Conservation (phyloP, 2,888 invertebrate genomes). For the Pheosia gnoma region DNA sequence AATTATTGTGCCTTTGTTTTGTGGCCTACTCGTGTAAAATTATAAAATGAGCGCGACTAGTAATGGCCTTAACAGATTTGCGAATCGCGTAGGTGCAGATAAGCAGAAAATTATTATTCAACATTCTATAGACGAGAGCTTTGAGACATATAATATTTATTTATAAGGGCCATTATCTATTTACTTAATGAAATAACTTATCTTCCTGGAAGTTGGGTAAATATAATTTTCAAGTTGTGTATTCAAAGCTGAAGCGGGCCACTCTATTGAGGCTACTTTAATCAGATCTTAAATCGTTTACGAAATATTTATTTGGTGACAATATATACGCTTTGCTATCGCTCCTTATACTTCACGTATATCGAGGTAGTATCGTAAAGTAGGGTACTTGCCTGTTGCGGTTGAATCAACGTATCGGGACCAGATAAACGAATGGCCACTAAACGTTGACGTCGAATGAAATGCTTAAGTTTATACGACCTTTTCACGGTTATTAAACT, state of each 20-base stretch:
- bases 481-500: slow-evolving; percentile 60
- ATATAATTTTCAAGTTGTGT: not conserved
- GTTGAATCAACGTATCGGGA: slow-evolving; percentile 34
- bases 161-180: not conserved
- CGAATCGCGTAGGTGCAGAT: not conserved
- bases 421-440: slow-evolving; percentile 42
- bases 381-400: slow-evolving; percentile 20
- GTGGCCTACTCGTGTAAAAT: not conserved
- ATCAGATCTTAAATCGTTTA: slow-evolving; percentile 2
- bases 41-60: not conserved
- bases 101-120: not conserved
- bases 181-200: not conserved
- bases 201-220: not conserved
- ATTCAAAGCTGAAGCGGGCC: not conserved
- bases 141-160: not conserved
- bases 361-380: slow-evolving; percentile 29
- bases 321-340: slow-evolving; percentile 10
- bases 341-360: slow-evolving; percentile 21
- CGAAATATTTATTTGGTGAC: slow-evolving; percentile 4
- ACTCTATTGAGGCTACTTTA: not conserved
- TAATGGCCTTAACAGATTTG: not conserved
- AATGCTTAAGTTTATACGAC: slow-evolving; percentile 53
- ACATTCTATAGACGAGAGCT: not conserved
- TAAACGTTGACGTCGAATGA: slow-evolving; percentile 41
- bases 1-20: not conserved